Conservation (phyloP, 2,113 vertebrate genomes). For the Vimba vimba region DNA sequence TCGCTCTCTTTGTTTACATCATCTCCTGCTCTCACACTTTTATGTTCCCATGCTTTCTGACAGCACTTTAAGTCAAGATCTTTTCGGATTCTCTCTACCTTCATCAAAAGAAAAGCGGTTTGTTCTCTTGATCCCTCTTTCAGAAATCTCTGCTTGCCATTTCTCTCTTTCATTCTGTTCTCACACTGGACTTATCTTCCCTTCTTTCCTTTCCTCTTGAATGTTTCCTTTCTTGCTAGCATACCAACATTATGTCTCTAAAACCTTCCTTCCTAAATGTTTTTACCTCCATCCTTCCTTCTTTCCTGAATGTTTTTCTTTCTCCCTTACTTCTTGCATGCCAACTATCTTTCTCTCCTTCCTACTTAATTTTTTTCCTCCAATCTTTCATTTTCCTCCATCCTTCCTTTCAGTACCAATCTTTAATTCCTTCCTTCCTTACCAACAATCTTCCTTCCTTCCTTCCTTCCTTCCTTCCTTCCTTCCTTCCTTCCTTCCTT, state of each 20-base stretch:
- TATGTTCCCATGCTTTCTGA: conserved; percentile 2
- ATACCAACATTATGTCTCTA: neutral
- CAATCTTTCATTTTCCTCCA: neutral
- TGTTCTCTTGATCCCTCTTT: neutral
- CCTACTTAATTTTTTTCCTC: neutral
- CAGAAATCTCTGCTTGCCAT: neutral
- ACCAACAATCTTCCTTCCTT: neutral
- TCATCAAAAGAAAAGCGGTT: conserved; percentile 14
- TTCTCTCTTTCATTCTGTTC: conserved; percentile 6
- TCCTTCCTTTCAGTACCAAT: neutral
- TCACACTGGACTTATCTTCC: neutral
- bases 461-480: neutral
- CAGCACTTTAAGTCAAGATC: neutral
- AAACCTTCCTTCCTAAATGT: neutral
- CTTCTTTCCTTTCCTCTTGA: neutral
- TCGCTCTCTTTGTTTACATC: conserved; percentile 30
- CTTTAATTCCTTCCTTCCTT: neutral
- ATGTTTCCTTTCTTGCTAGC: neutral
- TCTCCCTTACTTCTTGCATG: neutral
- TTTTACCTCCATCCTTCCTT: no score
- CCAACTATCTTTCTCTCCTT: neutral
- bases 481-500: neutral
- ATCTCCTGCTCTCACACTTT: conserved; percentile 20
- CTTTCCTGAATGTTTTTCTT: neutral
- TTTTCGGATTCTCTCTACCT: conserved; percentile 5